Conservation (phyloP, 2,797 vertebrate species). For the Denticeps clupeoides region DNA sequence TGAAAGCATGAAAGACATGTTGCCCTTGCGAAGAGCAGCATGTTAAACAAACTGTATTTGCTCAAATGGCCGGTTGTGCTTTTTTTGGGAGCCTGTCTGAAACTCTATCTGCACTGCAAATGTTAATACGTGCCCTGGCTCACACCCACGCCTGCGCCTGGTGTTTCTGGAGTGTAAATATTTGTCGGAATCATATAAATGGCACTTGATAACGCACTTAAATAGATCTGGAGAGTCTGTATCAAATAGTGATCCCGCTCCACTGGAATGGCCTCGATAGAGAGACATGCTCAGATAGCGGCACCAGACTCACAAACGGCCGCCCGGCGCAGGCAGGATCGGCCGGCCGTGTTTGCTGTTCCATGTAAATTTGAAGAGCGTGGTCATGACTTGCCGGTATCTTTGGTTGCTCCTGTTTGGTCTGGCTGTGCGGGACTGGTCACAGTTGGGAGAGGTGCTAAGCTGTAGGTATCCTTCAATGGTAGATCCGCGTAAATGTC, state of each 20-base stretch:
- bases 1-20: constrained; percentile 58
- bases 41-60: constrained; percentile 55
- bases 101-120: constrained; percentile 52
- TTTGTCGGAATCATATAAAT: constrained; percentile 61
- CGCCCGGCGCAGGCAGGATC: not conserved
- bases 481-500: not conserved
- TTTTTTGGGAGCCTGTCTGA: constrained; percentile 48
- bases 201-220: constrained; percentile 48
- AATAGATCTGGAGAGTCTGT: constrained; percentile 41
- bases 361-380: not conserved
- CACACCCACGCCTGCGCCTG: constrained; percentile 36
- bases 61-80: constrained; percentile 51
- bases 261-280: not conserved
- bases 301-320: not conserved
- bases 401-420: not conserved
- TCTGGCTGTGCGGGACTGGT: not conserved
- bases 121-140: constrained; percentile 56
- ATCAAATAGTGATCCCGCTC: constrained; percentile 16
- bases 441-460: not conserved
- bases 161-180: constrained; percentile 62
- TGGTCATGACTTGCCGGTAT: constrained; percentile 4
- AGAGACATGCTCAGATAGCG: not conserved
- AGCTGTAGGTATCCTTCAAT: not conserved
- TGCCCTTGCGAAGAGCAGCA: constrained; percentile 39
- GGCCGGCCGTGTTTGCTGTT: not conserved